Base-by-base conservation (phyloP, 1,140 invertebrate genomes). In the Anthonomus grandis region DNA sequence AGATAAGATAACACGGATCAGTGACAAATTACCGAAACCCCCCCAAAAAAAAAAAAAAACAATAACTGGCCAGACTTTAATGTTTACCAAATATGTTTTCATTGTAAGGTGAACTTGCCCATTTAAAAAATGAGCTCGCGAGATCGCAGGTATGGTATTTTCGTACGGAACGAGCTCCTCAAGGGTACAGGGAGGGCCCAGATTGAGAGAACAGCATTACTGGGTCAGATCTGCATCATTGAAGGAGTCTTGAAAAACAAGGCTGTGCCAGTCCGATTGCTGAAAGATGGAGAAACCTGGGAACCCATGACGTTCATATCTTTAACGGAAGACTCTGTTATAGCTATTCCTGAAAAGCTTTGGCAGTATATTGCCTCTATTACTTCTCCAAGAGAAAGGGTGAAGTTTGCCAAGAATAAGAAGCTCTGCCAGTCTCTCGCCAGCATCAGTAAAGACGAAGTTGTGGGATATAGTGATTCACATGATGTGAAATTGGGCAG, bases 331-430 rank as follows among this genome's bases (percentile, higher is more conserved):
- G 39, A 63, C n/a, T 52, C 36, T 39, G 42, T 69, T 39, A 53
- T 60, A 13, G 37, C 15, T 31, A 55, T 64, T 4, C 36, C 37
- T 15, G 44, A 60, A 10, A 56, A 74, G 55, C 21, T 82, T 24
- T 80, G 77, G 77, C 71, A 74, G 19, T 78, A 69, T 66, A 66
- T 83, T 13, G 70, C 73, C 39, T 72, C 78, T 31, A 72, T 83
- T 24, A 46, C 60, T 8, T 72, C 72, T 22, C 75, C 76, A 5
- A 67, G 76, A 55, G 76, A 79, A 46, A 70, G 81, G 52, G 70
- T 81, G 9, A 64, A 68, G 21, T 63, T 83, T 10, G 75, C 74
- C n/a, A 69, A 63, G 57, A 74, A 81, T 49, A 67, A 64, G 45
- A 44, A 65, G 4, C 62, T 76, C 36, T 80, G 76, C 48, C 65